These are phyloP conservation scores for Enteromius afrohamiltoni DNA, from an alignment of 2,797 vertebrate genomes.

Conservation along the genomic window DNA sequence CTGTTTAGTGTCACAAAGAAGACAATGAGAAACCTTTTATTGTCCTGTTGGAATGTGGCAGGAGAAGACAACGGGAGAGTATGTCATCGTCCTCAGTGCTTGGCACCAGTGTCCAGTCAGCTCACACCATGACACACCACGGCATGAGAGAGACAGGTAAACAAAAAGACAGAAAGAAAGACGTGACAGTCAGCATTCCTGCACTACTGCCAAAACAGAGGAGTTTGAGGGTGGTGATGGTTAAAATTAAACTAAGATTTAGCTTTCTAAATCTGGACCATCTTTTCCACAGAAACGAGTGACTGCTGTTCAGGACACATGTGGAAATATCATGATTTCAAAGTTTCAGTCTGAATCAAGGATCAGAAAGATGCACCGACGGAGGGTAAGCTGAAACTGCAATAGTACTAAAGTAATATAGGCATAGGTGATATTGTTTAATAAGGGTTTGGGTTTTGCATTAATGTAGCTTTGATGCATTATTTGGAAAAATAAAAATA, in stretches of 20 bases:
- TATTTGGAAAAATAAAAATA: background rate
- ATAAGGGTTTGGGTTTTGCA: background rate
- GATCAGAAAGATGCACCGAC: slow-evolving; percentile 18
- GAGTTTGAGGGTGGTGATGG: background rate
- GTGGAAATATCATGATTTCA: background rate
- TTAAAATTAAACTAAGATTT: background rate
- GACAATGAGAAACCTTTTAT: slow-evolving; percentile 43
- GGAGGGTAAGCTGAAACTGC: slow-evolving; percentile 19
- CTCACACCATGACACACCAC: slow-evolving; percentile 25
- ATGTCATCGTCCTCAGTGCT: background rate
- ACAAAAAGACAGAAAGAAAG: slow-evolving; percentile 9
- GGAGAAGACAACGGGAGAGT: slow-evolving; percentile 10
- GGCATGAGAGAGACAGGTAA: slow-evolving; percentile 25
- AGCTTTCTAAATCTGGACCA: background rate
- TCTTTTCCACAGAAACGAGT: background rate
- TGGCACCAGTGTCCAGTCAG: slow-evolving; percentile 38
- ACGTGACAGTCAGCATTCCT: background rate
- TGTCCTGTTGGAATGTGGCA: slow-evolving; percentile 33
- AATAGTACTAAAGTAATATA: background rate
- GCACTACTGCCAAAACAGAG: background rate
- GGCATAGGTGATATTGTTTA: background rate
- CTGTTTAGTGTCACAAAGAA: slow-evolving; percentile 26
- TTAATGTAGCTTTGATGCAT: background rate
- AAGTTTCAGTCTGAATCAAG: background rate
- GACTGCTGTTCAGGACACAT: background rate